These are phyloP conservation scores for Ennomos erosarius DNA, from an alignment of 2,888 invertebrate genomes.

Conservation along the genomic window DNA sequence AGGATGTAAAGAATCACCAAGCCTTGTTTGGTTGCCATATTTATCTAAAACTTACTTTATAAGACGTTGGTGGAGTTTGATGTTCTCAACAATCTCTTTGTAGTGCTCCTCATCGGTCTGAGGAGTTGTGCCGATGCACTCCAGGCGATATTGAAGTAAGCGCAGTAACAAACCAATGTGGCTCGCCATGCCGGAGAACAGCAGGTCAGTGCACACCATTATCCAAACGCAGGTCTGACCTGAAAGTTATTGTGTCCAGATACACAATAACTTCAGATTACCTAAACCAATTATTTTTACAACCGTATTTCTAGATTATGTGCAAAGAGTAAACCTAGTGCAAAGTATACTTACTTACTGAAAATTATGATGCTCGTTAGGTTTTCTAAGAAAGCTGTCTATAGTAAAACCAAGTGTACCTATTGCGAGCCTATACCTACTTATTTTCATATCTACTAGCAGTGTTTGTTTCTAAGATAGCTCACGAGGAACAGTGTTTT, in stretches of 20 bases:
- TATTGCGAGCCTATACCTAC: slow-evolving; percentile 15
- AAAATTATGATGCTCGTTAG: slow-evolving; percentile 14
- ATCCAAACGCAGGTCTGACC: slow-evolving; percentile 77
- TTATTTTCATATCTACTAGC: slow-evolving; percentile 19
- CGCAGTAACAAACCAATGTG: slow-evolving; percentile 71
- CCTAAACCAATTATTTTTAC: too few relatives aligned
- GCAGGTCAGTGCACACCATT: slow-evolving; percentile 72
- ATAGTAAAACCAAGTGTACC: slow-evolving; percentile 28
- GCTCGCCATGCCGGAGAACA: slow-evolving; percentile 76
- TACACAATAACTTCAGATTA: too few relatives aligned
- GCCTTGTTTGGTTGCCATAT: too few relatives aligned
- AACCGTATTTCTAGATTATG: too few relatives aligned
- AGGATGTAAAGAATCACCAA: too few relatives aligned
- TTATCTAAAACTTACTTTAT: slow-evolving; percentile 65
- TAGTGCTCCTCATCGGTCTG: slow-evolving; percentile 62
- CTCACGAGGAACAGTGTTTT: too few relatives aligned
- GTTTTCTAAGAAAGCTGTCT: slow-evolving; percentile 24
- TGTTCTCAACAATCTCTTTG: slow-evolving; percentile 62
- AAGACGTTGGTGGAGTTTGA: slow-evolving; percentile 74
- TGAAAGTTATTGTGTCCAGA: slow-evolving; percentile 32
- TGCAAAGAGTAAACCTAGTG: too few relatives aligned
- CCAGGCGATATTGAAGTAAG: slow-evolving; percentile 65
- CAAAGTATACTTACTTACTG: not conserved
- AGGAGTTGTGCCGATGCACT: slow-evolving; percentile 51
- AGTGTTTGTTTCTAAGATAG: slow-evolving; percentile 21